Evolutionary conservation across 2,888 invertebrate genomes (phyloP).

Genomic region (Limnephilus lunatus): DNA sequence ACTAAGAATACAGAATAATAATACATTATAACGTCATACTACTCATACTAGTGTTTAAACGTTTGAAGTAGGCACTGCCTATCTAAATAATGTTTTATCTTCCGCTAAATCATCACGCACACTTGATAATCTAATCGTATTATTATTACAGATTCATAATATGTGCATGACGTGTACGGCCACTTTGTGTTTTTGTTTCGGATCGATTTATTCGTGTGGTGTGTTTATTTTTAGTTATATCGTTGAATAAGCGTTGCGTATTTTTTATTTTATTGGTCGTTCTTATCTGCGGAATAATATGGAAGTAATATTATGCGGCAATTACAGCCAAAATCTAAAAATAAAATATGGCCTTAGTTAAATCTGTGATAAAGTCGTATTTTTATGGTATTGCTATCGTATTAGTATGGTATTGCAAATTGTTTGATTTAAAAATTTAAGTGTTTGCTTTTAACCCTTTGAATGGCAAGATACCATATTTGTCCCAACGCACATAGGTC

Average conservation of each 20-base stretch:
- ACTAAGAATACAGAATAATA: neutral
- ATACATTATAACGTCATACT: neutral
- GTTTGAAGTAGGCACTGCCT: neutral
- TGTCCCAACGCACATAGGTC: too few relatives aligned
- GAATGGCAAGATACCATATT: too few relatives aligned
- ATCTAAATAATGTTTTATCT: neutral
- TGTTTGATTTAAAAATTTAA: too few relatives aligned
- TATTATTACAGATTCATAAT: neutral
- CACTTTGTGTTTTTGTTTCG: neutral
- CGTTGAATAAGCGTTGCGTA: neutral
- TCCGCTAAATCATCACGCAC: neutral
- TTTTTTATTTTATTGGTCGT: neutral
- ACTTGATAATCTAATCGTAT: neutral
- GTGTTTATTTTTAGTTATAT: neutral
- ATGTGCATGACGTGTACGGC: neutral
- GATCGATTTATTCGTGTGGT: neutral
- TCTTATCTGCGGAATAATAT: neutral
- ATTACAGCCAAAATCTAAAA: neutral
- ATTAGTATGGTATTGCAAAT: too few relatives aligned
- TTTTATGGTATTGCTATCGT: too few relatives aligned
- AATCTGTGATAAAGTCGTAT: neutral
- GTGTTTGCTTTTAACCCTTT: too few relatives aligned
- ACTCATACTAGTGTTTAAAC: neutral
- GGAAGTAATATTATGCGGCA: neutral
- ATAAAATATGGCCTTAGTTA: neutral